phyloP scores from a whole-genome alignment of 2,888 invertebrate species.

The Malacosoma neustria region DNA sequence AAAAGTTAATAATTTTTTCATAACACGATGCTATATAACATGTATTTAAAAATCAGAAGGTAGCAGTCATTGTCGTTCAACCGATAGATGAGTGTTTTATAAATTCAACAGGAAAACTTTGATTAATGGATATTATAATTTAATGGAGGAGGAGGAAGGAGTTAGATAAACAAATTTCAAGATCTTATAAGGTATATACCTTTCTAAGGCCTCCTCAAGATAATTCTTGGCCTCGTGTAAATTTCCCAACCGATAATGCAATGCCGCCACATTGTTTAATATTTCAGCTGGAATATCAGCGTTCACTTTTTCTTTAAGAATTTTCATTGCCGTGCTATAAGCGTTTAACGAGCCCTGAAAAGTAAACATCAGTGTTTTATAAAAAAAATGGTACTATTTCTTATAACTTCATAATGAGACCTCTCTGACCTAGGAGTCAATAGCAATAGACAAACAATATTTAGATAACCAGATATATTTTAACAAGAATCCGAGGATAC shows the following conservation, averaged over 20 bases:
- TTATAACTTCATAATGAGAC: background rate
- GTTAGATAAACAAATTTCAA: no score
- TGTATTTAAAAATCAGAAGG: no score
- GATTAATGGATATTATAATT: no score
- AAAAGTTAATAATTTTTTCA: no score
- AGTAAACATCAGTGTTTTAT: background rate
- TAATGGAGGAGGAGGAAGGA: no score
- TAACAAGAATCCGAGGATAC: no score
- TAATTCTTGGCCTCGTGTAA: slow-evolving; percentile 88
- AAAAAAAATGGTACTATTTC: slow-evolving; percentile 1
- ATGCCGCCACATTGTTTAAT: slow-evolving; percentile 95
- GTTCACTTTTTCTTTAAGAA: slow-evolving; percentile 93
- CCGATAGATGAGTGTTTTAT: no score
- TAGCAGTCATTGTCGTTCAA: no score
- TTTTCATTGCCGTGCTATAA: slow-evolving; percentile 94
- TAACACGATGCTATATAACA: no score
- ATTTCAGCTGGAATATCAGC: slow-evolving; percentile 98
- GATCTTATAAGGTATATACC: slow-evolving; percentile 29
- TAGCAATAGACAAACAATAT: no score
- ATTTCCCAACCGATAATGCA: slow-evolving; percentile 93
- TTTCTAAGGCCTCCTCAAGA: slow-evolving; percentile 88
- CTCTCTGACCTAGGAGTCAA: background rate
- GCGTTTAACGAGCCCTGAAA: slow-evolving; percentile 88
- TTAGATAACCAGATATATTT: no score
- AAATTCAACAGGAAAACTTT: no score